phyloP scores from a whole-genome alignment of 1,140 invertebrate genomes.

The Leptinotarsa defecta region DNA sequence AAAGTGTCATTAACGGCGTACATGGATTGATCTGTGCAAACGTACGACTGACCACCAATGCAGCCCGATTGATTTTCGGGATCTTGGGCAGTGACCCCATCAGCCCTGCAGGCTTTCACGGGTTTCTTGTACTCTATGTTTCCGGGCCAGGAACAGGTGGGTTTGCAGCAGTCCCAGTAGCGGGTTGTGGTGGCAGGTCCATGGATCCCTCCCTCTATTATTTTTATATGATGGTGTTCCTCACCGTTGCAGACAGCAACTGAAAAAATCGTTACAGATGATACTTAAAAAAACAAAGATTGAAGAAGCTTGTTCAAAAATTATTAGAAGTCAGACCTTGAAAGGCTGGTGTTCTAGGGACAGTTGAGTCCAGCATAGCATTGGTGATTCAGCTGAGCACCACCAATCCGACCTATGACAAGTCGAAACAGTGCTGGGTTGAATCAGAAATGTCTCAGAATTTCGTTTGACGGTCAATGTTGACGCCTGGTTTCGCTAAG shows the following conservation, averaged over 20 bases:
- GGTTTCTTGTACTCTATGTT: slow-evolving; percentile 28
- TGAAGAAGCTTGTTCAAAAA: no score
- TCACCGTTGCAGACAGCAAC: background rate
- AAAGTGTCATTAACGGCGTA: slow-evolving; percentile 17
- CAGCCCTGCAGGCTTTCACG: slow-evolving; percentile 13
- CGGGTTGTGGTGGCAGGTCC: slow-evolving; percentile 34
- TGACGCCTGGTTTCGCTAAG: no score
- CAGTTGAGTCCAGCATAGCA: no score
- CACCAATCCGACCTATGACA: no score
- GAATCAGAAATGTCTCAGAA: no score
- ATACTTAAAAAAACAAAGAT: no score
- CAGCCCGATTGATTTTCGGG: slow-evolving; percentile 28
- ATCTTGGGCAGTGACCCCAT: slow-evolving; percentile 13
- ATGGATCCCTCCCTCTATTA: slow-evolving; percentile 9
- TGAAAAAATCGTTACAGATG: background rate
- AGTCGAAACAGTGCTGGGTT: no score
- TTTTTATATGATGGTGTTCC: background rate
- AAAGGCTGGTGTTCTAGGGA: no score
- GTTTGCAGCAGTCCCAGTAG: slow-evolving; percentile 43
- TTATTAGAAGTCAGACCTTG: no score
- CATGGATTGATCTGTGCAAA: slow-evolving; percentile 22
- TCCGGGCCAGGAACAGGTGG: slow-evolving; percentile 36
- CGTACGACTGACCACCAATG: slow-evolving; percentile 13
- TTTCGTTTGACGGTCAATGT: no score
- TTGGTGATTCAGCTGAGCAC: no score